Evolutionary conservation across 2,797 vertebrate genomes (phyloP), one percentile per base, ranked within the genome.

Genomic region (Anguilla pacifica): DNA sequence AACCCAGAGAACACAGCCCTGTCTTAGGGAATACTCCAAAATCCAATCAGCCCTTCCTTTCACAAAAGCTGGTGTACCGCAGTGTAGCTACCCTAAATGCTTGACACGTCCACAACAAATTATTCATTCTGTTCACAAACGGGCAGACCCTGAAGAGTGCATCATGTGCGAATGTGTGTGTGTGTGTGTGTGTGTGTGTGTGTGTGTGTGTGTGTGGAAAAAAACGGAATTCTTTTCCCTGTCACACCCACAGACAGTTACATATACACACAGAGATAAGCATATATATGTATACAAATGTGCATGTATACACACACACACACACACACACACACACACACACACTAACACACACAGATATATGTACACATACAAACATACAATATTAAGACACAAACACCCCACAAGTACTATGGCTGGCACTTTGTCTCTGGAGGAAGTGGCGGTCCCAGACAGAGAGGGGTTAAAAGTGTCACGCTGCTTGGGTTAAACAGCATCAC

Each of bases 401-500:
- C 25, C 64, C 25, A 28, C 25, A 70, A 70, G 64, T 77, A 77
- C 72, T 15, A 15, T 77, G 72, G 31, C 28, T 77, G 72, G 72
- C 31, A 77, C 28, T 74, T 74, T 17, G 28, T 39, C 31, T 9
- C 2, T 31, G 70, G 70, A 79, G 31, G 74, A 39, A 79, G 13
- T 79, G 35, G 74, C 19, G 39, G 74, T 46, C 2, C 39, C 46
- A 51, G 79, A 35, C 86, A 61, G 53, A 25, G 31, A 87, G 57
- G 57, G 55, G 70, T 85, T 87, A 87, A 64, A 6, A 28, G 43
- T n/a, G 55, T 39, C 39, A 31, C 39, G 74, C 74, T 46, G 22
- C 79, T 82, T 9, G 25, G 13, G 35, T 57, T 85, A 74, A 84
- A 77, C 25, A 79, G 39, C 35, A 43, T 61, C 86, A 87, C 25